Evolutionary conservation across 2,113 vertebrate genomes (phyloP).

Genomic region (Etia nguti): DNA sequence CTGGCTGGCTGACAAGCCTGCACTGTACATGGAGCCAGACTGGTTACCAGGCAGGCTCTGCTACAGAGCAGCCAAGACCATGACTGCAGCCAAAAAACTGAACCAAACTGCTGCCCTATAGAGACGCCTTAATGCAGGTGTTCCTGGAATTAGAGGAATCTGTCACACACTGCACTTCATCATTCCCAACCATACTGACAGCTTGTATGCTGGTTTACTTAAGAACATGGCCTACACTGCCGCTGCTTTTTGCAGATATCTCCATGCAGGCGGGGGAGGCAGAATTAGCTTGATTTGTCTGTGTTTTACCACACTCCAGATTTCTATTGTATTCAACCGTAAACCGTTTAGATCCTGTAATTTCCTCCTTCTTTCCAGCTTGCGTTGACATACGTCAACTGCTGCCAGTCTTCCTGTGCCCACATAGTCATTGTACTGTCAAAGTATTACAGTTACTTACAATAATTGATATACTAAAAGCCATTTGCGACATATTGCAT

Average conservation of each 20-base stretch:
- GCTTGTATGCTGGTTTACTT: neutral
- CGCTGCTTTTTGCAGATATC: neutral
- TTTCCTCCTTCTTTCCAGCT: neutral
- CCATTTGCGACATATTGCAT: neutral
- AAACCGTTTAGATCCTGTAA: neutral
- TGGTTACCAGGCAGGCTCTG: constrained; percentile 64
- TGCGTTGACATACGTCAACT: neutral
- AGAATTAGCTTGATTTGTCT: neutral
- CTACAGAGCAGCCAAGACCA: constrained; percentile 25
- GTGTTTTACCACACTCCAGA: neutral
- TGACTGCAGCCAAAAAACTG: constrained; percentile 9
- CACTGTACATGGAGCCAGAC: constrained; percentile 49
- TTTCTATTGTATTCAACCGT: neutral
- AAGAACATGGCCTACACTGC: neutral
- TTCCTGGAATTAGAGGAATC: constrained; percentile 14
- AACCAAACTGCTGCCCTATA: constrained; percentile 1
- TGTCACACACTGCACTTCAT: neutral
- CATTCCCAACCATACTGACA: neutral
- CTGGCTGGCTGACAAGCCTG: constrained; percentile 31
- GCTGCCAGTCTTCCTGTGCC: neutral
- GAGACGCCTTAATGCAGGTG: constrained; percentile 42
- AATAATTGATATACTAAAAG: neutral
- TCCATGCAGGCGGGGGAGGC: neutral
- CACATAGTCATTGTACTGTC: neutral
- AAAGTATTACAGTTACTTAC: neutral